Evolutionary conservation across 1,140 invertebrate genomes (phyloP).

Genomic region (Bicyclus anynana): DNA sequence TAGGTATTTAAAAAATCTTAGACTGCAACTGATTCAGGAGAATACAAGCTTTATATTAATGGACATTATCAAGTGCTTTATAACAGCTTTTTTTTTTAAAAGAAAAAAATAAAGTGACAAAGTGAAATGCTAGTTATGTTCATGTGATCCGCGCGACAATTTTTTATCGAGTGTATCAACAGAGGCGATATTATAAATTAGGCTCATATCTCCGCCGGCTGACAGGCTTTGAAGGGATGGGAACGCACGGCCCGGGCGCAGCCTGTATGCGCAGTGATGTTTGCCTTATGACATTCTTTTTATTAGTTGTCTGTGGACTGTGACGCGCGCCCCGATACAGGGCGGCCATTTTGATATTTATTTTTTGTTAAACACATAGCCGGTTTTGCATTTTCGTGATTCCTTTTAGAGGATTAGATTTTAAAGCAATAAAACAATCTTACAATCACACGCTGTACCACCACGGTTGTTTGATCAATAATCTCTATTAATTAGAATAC

Average conservation of each 20-base stretch:
- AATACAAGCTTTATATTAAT: too few relatives aligned
- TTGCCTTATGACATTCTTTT: slow-evolving; percentile 40
- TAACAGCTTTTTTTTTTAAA: neutral
- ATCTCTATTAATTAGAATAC: neutral
- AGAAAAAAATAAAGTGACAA: neutral
- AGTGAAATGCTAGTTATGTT: slow-evolving; percentile 2
- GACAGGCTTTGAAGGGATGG: slow-evolving; percentile 43
- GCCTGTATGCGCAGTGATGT: slow-evolving; percentile 28
- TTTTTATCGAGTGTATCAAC: slow-evolving; percentile 41
- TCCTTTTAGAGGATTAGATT: neutral
- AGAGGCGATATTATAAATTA: slow-evolving; percentile 41
- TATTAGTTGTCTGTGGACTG: slow-evolving; percentile 22
- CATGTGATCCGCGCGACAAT: slow-evolving; percentile 23
- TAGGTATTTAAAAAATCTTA: too few relatives aligned
- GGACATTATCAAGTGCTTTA: neutral
- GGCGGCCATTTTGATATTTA: slow-evolving; percentile 14
- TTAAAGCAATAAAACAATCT: neutral
- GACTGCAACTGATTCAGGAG: too few relatives aligned
- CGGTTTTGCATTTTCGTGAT: slow-evolving; percentile 5
- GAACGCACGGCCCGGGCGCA: slow-evolving; percentile 23
- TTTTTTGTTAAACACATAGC: slow-evolving; percentile 1
- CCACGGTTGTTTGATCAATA: neutral
- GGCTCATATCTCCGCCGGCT: slow-evolving; percentile 38
- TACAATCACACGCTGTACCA: neutral
- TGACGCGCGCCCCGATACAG: slow-evolving; percentile 8